A percentile compares a stretch with the other conserved stretches of the same genome.
phyloP scores from a whole-genome alignment of 2,113 vertebrate species.

The Pomatostomus ruficeps region DNA sequence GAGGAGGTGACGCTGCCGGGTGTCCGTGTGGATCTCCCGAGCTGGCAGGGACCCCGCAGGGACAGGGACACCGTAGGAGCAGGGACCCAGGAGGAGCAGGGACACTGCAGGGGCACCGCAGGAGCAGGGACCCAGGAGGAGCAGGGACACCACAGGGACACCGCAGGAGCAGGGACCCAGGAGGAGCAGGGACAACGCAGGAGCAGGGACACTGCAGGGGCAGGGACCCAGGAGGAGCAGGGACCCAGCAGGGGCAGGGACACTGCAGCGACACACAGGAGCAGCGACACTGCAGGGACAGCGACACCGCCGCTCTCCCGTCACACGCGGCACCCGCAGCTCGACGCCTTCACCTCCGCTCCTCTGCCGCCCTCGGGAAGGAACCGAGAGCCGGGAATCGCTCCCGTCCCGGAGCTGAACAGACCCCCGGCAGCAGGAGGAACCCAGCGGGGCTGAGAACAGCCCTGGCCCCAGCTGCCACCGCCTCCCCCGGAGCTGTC shows the following conservation, averaged over 20 bases:
- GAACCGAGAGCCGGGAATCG: background rate
- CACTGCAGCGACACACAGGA: too few relatives aligned
- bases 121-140: too few relatives aligned
- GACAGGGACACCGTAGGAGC: background rate
- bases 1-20: background rate
- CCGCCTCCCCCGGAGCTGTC: background rate
- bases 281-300: too few relatives aligned
- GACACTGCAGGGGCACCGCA: too few relatives aligned
- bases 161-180: too few relatives aligned
- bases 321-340: background rate
- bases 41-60: background rate
- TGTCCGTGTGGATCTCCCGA: background rate
- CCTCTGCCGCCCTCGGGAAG: background rate
- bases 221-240: too few relatives aligned
- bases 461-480: background rate
- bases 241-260: background rate
- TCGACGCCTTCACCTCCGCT: background rate
- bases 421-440: background rate
- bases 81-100: too few relatives aligned
- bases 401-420: background rate
- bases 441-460: background rate
- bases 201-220: too few relatives aligned
- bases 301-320: rapidly evolving
- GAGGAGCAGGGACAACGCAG: too few relatives aligned
- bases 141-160: too few relatives aligned